Evolutionary conservation across 2,113 vertebrate species (phyloP).

Genomic region (Stigmatopora argus): DNA sequence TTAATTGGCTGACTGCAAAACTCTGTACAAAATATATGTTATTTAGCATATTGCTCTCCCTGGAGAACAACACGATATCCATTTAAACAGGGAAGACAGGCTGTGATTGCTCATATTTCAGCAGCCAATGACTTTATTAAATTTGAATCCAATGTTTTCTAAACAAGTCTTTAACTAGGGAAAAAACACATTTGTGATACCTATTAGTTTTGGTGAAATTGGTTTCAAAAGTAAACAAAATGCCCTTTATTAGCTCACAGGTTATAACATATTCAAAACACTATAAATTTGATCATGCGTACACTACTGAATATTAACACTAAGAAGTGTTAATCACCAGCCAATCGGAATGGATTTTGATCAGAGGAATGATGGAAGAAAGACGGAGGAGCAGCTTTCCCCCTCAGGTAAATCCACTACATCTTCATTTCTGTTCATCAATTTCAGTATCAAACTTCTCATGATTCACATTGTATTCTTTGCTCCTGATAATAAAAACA

Average conservation of each 20-base stretch:
- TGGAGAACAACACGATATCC: too few species aligned
- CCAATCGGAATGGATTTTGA: constrained; percentile 64
- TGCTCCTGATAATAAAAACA: background rate
- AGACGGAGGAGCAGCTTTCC: constrained; percentile 52
- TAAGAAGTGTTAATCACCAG: constrained; percentile 61
- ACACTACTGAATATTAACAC: constrained; percentile 54
- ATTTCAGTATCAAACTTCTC: constrained; percentile 15
- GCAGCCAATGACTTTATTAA: too few species aligned
- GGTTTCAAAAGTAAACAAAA: too few species aligned
- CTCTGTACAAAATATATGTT: too few species aligned
- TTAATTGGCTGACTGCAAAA: too few species aligned
- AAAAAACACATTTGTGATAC: background rate
- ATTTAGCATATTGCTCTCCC: too few species aligned
- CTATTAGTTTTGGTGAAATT: background rate
- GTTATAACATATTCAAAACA: constrained; percentile 9
- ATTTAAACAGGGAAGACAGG: too few species aligned
- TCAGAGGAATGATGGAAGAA: constrained; percentile 55
- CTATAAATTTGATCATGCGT: constrained; percentile 37
- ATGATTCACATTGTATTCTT: constrained; percentile 15
- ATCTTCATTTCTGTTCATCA: constrained; percentile 42
- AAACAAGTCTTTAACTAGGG: too few species aligned
- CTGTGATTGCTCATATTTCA: too few species aligned
- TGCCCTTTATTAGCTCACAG: background rate
- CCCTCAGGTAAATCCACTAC: constrained; percentile 58
- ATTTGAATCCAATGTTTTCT: too few species aligned